A percentile compares a stretch with the other conserved stretches of the same genome.
These are phyloP conservation scores for Gorsachius goisagi DNA, from an alignment of 2,113 vertebrate species.

Conservation along the genomic window DNA sequence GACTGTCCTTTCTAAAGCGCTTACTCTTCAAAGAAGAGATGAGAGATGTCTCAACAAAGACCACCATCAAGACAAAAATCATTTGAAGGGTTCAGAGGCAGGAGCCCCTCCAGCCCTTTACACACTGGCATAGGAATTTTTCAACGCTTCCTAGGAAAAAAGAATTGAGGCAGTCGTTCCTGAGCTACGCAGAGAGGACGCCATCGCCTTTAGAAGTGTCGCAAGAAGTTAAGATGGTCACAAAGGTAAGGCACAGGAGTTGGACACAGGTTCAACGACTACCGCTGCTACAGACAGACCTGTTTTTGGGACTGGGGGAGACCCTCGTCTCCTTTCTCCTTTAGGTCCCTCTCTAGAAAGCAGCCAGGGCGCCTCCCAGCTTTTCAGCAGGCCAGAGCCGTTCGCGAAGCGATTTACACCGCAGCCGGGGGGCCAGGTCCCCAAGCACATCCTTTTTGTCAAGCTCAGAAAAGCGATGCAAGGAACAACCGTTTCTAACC, in stretches of 20 bases:
- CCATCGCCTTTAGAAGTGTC: neutral
- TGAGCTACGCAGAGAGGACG: neutral
- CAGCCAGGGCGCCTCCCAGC: neutral
- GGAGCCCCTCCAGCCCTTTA: neutral
- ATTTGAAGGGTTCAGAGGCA: neutral
- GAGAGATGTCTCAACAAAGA: neutral
- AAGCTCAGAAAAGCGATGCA: neutral
- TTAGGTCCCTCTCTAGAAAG: neutral
- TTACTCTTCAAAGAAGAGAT: neutral
- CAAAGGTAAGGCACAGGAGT: slow-evolving; percentile 17
- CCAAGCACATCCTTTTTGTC: neutral
- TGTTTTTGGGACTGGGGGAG: neutral
- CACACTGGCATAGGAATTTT: neutral
- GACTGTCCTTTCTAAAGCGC: neutral
- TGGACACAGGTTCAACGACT: neutral
- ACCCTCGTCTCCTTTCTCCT: neutral
- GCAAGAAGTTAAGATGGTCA: neutral
- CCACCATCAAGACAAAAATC: neutral
- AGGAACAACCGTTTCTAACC: neutral
- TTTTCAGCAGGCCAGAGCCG: neutral
- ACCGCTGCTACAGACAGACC: neutral
- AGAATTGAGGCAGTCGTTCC: neutral
- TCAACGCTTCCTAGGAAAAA: neutral
- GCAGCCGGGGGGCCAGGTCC: neutral
- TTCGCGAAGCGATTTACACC: neutral